These are phyloP conservation scores for Encarsia formosa DNA, from an alignment of 2,888 invertebrate genomes.

Conservation along the genomic window DNA sequence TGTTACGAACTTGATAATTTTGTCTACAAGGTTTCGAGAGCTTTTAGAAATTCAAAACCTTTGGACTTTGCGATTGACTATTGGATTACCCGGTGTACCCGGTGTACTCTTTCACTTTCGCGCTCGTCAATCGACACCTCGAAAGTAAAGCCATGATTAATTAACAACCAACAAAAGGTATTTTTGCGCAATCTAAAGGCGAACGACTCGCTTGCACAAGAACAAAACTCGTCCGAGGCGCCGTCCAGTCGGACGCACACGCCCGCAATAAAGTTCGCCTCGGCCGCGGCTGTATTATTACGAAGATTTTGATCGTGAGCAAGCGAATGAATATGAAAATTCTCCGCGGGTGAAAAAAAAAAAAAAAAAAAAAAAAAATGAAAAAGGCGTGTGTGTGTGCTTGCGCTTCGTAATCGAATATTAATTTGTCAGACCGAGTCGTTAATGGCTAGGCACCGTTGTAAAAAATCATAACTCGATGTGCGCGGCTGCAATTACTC, in stretches of 20 bases:
- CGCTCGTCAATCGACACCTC: too few species aligned
- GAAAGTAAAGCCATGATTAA: too few species aligned
- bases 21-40: too few species aligned
- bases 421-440: constrained; percentile 22
- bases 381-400: not conserved
- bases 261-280: constrained; percentile 7
- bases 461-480: too few species aligned
- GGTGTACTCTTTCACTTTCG: too few species aligned
- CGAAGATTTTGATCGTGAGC: constrained; percentile 19
- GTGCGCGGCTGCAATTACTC: too few species aligned
- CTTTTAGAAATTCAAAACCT: too few species aligned
- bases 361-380: not conserved
- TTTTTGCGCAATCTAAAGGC: too few species aligned
- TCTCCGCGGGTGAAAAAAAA: not conserved
- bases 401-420: constrained; percentile 18
- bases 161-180: too few species aligned
- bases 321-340: not conserved
- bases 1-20: too few species aligned
- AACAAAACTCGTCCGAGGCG: constrained; percentile 8
- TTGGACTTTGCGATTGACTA: too few species aligned
- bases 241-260: not conserved
- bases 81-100: too few species aligned
- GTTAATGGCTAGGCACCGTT: constrained; percentile 7
- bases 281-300: constrained; percentile 12
- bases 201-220: not conserved